Evolutionary conservation across 2,113 vertebrate genomes (phyloP).

Genomic region (Salvelinus alpinus): DNA sequence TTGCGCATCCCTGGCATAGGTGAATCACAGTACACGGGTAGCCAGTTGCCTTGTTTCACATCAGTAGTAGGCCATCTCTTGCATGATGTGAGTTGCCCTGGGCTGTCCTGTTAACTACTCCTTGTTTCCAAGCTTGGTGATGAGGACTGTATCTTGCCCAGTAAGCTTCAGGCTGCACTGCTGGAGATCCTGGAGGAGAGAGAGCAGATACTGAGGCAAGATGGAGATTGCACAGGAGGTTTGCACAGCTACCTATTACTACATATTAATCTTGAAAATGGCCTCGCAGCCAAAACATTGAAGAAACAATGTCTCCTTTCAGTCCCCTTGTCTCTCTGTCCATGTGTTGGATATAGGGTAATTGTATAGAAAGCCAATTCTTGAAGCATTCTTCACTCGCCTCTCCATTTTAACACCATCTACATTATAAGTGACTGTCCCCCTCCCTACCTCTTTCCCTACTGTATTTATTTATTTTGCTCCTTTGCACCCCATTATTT

Average conservation of each 20-base stretch:
- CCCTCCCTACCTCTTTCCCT: neutral
- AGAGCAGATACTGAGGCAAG: constrained; percentile 81
- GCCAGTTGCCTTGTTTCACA: neutral
- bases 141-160: constrained; percentile 93
- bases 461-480: too few species aligned
- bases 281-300: neutral
- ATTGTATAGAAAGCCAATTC: neutral
- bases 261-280: neutral
- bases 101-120: neutral
- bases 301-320: neutral
- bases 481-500: too few species aligned
- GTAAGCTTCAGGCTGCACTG: constrained; percentile 92
- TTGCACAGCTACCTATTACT: constrained; percentile 16
- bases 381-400: neutral
- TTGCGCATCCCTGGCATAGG: neutral
- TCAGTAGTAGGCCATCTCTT: neutral
- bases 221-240: constrained; percentile 75
- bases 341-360: neutral
- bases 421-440: neutral
- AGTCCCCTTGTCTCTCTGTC: neutral
- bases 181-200: constrained; percentile 90
- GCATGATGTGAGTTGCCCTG: neutral
- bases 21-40: neutral
- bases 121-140: constrained; percentile 80
- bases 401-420: neutral